These are phyloP conservation scores for Zaprionus africanus DNA, from an alignment of 1,140 invertebrate genomes.

Conservation along the genomic window DNA sequence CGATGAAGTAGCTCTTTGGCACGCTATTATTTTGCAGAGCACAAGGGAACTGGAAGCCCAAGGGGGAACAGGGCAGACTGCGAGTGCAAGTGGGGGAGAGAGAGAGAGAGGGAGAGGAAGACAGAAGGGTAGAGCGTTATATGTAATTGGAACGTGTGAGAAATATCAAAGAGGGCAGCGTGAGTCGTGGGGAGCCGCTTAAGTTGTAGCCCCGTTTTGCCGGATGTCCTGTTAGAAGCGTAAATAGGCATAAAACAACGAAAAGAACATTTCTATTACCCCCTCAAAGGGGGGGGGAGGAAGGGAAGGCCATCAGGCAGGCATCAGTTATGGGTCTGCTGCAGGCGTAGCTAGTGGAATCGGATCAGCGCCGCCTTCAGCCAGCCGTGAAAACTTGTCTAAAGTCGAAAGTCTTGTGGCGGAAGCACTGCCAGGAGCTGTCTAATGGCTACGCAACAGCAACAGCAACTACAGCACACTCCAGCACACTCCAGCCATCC, in stretches of 20 bases:
- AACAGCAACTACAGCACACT: slow-evolving; percentile 30
- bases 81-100: background rate
- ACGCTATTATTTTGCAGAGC: slow-evolving; percentile 80
- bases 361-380: slow-evolving; percentile 35
- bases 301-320: slow-evolving; percentile 6
- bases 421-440: slow-evolving; percentile 73
- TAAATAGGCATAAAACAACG: slow-evolving; percentile 83
- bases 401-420: slow-evolving; percentile 62
- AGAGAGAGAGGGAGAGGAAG: background rate
- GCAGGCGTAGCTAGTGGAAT: background rate
- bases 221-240: slow-evolving; percentile 80
- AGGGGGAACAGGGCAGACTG: slow-evolving; percentile 2
- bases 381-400: slow-evolving; percentile 77
- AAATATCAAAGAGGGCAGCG: slow-evolving; percentile 72
- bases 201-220: slow-evolving; percentile 72
- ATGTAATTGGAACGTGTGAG: slow-evolving; percentile 84
- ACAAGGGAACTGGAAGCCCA: slow-evolving; percentile 4
- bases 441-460: slow-evolving; percentile 75
- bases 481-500: slow-evolving; percentile 52
- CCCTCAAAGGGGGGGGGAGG: background rate
- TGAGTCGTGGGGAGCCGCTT: slow-evolving; percentile 50
- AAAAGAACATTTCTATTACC: slow-evolving; percentile 82
- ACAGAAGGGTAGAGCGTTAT: slow-evolving; percentile 20
- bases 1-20: slow-evolving; percentile 83
- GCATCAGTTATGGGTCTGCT: slow-evolving; percentile 4